Evolutionary conservation across 2,888 invertebrate species (phyloP), one percentile per base, ranked within the genome.

Genomic region (Nycteola revayana): DNA sequence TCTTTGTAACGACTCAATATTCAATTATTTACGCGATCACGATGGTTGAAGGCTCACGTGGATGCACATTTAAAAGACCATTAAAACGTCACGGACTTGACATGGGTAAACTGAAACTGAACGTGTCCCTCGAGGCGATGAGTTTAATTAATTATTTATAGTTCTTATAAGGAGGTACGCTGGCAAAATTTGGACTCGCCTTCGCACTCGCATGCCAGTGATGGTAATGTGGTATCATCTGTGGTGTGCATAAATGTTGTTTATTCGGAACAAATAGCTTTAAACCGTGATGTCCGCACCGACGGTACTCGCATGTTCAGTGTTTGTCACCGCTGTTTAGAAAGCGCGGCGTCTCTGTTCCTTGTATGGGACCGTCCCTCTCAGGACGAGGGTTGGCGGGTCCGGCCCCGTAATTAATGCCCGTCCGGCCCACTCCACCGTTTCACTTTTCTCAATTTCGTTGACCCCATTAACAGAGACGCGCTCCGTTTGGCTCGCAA

Each of bases 371-470:
- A 32, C 30, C 46, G 43, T 66, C 63, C 54, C 61, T 56, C 53
- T 63, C 49, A 45, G 37, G 46, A 51, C 41, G 51, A 60, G 59
- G 55, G 60, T 65, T 67, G 66, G 53, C 48, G 54, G 59, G 50
- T 55, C 59, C 60, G 56, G 52, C 62, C 61, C 5, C 56, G 66
- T 66, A 71, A 75, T 74, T 75, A 77, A 78, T 71, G 67, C 66
- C 65, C 62, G 68, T 63, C 69, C 66, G 60, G 64, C 56, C 66
- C 69, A 63, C 65, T 73, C 66, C 60, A 60, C 58, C 73, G 66
- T 77, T 81, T 78, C 78, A 81, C 80, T 84, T 81, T 83, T 81
- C 82, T 79, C 82, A 79, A 82, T 83, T 82, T 72, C 77, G 76
- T 69, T 77, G 80, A 81, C 83, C 81, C 80, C 75, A 79, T 84